These are phyloP conservation scores for Sinosuthora webbiana DNA, from an alignment of 2,113 vertebrate species.

Conservation along the genomic window DNA sequence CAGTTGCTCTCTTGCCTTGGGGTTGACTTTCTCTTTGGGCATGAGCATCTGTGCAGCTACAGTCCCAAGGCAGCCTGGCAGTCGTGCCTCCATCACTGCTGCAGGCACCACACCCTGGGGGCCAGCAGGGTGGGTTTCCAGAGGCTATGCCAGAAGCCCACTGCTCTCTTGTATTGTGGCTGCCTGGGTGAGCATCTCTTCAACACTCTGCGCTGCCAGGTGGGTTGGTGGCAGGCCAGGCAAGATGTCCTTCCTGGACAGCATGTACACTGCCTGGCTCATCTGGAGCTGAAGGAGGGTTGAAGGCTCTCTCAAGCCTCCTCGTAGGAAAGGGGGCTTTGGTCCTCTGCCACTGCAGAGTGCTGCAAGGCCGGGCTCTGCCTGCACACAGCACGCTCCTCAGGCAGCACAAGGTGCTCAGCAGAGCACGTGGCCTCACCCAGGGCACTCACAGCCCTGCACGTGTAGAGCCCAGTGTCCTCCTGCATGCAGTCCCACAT, in stretches of 20 bases:
- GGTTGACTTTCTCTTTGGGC: conserved; percentile 72
- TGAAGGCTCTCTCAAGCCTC: conserved; percentile 56
- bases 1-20: conserved; percentile 49
- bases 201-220: conserved; percentile 66
- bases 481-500: conserved; percentile 70
- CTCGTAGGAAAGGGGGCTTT: conserved; percentile 57
- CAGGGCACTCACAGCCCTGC: conserved; percentile 76
- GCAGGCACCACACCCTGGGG: conserved; percentile 25
- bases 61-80: conserved; percentile 46
- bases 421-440: conserved; percentile 78
- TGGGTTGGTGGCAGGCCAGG: conserved; percentile 44
- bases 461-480: conserved; percentile 79
- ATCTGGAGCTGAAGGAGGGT: conserved; percentile 69
- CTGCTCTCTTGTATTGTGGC: conserved; percentile 68
- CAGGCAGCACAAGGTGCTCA: conserved; percentile 72
- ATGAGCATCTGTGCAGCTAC: conserved; percentile 64
- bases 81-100: conserved; percentile 46
- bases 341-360: conserved; percentile 64
- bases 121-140: conserved; percentile 57
- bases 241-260: conserved; percentile 76
- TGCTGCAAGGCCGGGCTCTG: conserved; percentile 64
- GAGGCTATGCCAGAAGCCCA: conserved; percentile 56
- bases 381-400: conserved; percentile 31
- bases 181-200: conserved; percentile 61
- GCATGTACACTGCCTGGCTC: conserved; percentile 24